Evolutionary conservation across 2,797 vertebrate species (phyloP).

Genomic region (Eulemur albifrons): DNA sequence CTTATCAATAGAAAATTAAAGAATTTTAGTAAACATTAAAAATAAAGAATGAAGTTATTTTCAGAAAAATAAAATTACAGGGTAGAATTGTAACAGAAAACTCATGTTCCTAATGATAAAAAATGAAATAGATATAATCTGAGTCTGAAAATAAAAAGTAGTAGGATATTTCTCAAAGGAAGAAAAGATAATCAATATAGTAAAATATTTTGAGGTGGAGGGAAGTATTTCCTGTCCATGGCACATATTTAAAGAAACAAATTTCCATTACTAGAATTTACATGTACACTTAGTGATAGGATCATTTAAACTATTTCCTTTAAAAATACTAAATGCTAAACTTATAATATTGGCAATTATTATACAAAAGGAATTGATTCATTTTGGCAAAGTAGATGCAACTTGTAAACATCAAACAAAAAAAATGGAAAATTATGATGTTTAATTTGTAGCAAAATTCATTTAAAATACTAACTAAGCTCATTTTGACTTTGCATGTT

Average conservation of each 20-base stretch:
- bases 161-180: background rate
- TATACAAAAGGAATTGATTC: background rate
- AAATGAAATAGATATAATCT: background rate
- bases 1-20: background rate
- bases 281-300: background rate
- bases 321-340: background rate
- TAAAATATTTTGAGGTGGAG: background rate
- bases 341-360: background rate
- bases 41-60: background rate
- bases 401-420: background rate
- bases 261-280: background rate
- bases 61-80: slow-evolving; percentile 1
- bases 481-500: background rate
- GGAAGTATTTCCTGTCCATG: background rate
- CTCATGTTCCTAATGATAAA: background rate
- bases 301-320: background rate
- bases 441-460: background rate
- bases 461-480: background rate
- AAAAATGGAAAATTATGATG: background rate
- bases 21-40: background rate
- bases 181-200: background rate
- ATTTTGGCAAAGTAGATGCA: background rate
- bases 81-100: background rate
- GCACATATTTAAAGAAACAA: background rate
- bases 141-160: background rate